phyloP scores from a whole-genome alignment of 2,797 vertebrate species.

The Diplodus puntazzo region DNA sequence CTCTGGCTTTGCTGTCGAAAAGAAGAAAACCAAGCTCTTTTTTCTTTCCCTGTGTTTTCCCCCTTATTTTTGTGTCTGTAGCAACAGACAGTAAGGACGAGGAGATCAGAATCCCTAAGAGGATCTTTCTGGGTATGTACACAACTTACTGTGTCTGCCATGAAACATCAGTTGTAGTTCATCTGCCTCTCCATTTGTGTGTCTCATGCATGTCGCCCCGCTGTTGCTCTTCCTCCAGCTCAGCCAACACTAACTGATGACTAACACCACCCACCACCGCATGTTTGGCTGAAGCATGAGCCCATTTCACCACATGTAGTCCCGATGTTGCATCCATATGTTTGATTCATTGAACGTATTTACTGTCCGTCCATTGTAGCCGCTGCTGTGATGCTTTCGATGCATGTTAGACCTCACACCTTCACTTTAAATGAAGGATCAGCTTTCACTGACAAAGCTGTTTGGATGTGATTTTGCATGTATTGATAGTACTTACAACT shows the following conservation, averaged over 20 bases:
- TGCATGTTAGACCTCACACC: constrained; percentile 46
- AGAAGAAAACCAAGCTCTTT: constrained; percentile 63
- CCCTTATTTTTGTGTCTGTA: constrained; percentile 80
- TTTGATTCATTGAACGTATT: constrained; percentile 1
- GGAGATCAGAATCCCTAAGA: constrained; percentile 93
- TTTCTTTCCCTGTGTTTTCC: constrained; percentile 40
- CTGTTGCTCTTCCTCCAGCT: constrained; percentile 14
- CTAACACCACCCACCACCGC: constrained; percentile 47
- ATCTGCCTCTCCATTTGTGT: constrained; percentile 55
- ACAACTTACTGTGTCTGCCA: constrained; percentile 67
- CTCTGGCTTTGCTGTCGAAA: constrained; percentile 34
- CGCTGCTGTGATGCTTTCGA: constrained; percentile 5
- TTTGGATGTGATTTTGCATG: constrained; percentile 39
- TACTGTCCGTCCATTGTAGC: background rate
- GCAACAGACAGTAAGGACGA: constrained; percentile 97
- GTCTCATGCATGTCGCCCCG: constrained; percentile 56
- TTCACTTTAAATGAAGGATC: background rate
- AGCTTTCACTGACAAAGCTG: background rate
- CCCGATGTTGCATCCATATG: background rate
- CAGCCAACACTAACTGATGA: constrained; percentile 30
- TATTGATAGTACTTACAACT: background rate
- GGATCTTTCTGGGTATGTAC: constrained; percentile 97
- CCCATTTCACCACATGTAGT: constrained; percentile 41
- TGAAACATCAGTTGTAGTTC: constrained; percentile 73
- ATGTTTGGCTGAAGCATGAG: constrained; percentile 46